Evolutionary conservation across 2,113 vertebrate species (phyloP).

Genomic region (Pogona vitticeps): DNA sequence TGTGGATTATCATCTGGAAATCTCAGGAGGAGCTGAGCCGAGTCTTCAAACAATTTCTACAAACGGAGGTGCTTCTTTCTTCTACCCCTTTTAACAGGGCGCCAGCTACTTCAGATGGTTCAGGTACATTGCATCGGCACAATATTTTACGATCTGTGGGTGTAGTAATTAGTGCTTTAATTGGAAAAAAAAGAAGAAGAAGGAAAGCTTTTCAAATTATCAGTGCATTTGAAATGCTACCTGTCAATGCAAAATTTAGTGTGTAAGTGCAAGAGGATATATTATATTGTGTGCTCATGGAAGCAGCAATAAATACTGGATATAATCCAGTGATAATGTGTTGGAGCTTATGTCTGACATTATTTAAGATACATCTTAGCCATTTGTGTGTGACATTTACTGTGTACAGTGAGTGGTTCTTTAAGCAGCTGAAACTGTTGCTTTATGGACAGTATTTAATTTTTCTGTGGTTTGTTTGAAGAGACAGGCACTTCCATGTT

Average conservation of each 20-base stretch:
- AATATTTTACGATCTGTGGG: conserved; percentile 39
- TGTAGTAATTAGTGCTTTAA: conserved; percentile 24
- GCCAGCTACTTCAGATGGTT: conserved; percentile 52
- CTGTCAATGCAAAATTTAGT: neutral
- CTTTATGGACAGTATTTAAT: conserved; percentile 4
- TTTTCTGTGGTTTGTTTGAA: neutral
- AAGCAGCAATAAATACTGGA: conserved; percentile 10
- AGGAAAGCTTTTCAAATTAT: neutral
- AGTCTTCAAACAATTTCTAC: conserved; percentile 44
- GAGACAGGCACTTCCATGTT: accelerated
- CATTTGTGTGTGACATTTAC: conserved; percentile 14
- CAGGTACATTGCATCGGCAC: conserved; percentile 62
- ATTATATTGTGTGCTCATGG: conserved; percentile 39
- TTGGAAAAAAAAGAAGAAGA: accelerated
- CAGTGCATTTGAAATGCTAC: conserved; percentile 6
- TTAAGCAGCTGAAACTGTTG: neutral
- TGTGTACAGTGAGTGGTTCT: neutral
- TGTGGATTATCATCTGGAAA: conserved; percentile 62
- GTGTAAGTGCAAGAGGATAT: conserved; percentile 32
- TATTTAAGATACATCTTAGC: conserved; percentile 23
- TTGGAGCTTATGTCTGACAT: conserved; percentile 41
- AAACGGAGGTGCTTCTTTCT: conserved; percentile 48
- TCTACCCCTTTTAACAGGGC: conserved; percentile 40
- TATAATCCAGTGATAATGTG: conserved; percentile 12
- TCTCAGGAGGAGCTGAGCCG: conserved; percentile 53